Conservation (phyloP, 2,797 vertebrate species). For the Vultur gryphus region DNA sequence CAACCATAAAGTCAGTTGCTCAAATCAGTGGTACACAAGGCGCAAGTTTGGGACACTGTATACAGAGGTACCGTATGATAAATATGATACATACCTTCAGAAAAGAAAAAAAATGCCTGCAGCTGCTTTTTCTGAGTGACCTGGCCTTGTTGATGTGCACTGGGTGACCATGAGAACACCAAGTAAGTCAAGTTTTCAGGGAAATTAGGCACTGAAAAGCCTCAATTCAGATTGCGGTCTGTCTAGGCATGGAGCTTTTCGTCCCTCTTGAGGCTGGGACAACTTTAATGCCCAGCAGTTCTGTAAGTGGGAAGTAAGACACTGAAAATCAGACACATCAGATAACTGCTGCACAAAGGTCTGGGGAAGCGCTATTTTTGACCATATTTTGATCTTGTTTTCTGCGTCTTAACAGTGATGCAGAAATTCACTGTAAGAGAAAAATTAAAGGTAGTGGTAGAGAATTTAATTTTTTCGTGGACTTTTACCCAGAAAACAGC, state of each 20-base stretch:
- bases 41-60: not conserved
- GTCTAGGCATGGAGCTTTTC: not conserved
- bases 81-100: not conserved
- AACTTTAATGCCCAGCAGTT: not conserved
- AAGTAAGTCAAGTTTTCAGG: not conserved
- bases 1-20: not conserved
- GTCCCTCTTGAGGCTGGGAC: not conserved
- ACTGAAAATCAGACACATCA: not conserved
- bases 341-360: not conserved
- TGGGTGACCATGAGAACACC: not conserved
- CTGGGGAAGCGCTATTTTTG: not conserved
- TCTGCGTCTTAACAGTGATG: not conserved
- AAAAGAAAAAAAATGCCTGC: not conserved
- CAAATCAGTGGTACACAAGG: not conserved
- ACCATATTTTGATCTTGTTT: not conserved
- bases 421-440: not conserved
- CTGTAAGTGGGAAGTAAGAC: not conserved
- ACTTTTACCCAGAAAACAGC: not conserved
- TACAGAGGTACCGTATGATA: not conserved
- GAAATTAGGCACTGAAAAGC: not conserved
- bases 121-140: not conserved
- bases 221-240: not conserved
- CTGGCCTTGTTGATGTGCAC: not conserved
- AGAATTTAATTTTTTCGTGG: not conserved
- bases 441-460: not conserved